Base-by-base conservation (phyloP, 2,797 vertebrate genomes). In the Petrocephalus schoutedeni region DNA sequence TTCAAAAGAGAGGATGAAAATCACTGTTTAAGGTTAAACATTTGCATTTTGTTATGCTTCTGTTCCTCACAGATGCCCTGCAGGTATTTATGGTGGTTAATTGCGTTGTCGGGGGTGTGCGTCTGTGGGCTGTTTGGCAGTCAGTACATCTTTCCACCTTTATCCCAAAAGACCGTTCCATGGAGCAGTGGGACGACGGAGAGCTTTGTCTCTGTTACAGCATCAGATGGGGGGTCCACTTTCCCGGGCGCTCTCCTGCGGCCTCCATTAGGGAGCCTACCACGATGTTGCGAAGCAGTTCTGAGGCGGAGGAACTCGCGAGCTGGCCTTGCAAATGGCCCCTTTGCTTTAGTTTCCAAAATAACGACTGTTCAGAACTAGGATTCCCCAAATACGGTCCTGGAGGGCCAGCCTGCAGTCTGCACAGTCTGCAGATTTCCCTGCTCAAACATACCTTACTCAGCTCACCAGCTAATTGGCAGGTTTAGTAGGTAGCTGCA, bases 21-120 rank as follows among this genome's bases (percentile, higher is more conserved):
- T 71, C 64, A 36, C 64, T 28, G 36, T 71, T 71, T 36, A 71
- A 71, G 64, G 64, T 71, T 23, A 67, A 67, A 71, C 64, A 36
- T 71, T 71, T 71, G 64, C 64, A 71, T 36, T 71, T 71, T 28
- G 36, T 36, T 36, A 71, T 59, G 9, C 56, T 88, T 84, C 61
- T 59, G 28, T 88, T 32, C 80, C 36, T 54, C 64, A 36, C 28
- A 28, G 8, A 45, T 51, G 58, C 28, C 82, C 41, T 41, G 58
- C 58, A 67, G 87, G 61, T 54, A 64, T 85, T 88, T 88, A 88
- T 67, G n/a, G 45, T 9, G 6, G 41, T 36, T 88, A 54, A 64
- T 19, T 21, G 23, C 67, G 58, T 82, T 45, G 41, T 54, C 45
- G 2, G 59, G 80, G 53, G 9, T 28, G 45, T 12, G 74, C 12